These are phyloP conservation scores for Mercenaria mercenaria DNA, from an alignment of 1,140 invertebrate species.

Conservation along the genomic window DNA sequence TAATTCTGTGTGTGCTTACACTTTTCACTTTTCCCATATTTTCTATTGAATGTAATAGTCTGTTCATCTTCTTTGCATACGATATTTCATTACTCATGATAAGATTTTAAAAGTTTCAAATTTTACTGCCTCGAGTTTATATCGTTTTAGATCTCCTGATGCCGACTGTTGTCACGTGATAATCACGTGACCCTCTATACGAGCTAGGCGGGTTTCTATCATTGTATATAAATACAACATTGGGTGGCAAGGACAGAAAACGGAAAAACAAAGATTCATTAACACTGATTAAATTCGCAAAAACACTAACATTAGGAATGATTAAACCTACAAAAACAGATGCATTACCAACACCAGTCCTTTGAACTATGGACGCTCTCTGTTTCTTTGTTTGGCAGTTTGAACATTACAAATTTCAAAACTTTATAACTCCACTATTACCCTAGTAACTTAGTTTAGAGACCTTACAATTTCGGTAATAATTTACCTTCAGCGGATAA, in stretches of 20 bases:
- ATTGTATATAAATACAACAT: constrained; percentile 34
- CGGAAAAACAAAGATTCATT: constrained; percentile 56
- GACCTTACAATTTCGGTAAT: constrained; percentile 66
- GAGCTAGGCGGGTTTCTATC: constrained; percentile 16
- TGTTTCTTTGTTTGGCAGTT: constrained; percentile 12
- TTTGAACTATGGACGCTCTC: constrained; percentile 35
- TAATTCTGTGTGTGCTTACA: no score
- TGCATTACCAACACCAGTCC: constrained; percentile 12
- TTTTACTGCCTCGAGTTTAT: no score
- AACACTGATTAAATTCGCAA: constrained; percentile 44
- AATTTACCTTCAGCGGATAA: constrained; percentile 64
- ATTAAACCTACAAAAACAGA: constrained; percentile 14
- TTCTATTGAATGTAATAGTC: no score
- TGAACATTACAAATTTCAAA: constrained; percentile 30
- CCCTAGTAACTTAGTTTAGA: constrained; percentile 44
- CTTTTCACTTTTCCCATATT: no score
- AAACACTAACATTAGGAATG: constrained; percentile 53
- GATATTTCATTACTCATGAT: no score
- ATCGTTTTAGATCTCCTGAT: no score
- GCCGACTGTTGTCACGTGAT: no score
- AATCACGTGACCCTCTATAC: not conserved
- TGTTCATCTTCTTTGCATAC: no score
- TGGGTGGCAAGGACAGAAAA: constrained; percentile 4
- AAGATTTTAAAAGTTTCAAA: no score
- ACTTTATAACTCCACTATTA: constrained; percentile 42